Percentiles rank a stretch among this genome's conserved stretches.
These are phyloP conservation scores for Oxytorus armatus DNA, from an alignment of 2,888 invertebrate species.

Conservation along the genomic window DNA sequence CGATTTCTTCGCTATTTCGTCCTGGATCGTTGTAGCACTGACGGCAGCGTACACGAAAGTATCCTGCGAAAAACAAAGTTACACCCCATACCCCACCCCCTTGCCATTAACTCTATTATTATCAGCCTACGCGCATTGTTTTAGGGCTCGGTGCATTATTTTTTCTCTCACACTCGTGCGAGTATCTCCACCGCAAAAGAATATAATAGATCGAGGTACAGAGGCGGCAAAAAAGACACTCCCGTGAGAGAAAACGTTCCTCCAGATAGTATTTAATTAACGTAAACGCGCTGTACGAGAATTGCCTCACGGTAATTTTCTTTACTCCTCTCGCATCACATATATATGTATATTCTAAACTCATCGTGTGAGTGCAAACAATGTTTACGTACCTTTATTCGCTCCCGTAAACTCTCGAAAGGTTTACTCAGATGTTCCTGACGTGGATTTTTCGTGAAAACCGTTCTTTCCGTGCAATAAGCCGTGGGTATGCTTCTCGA, in stretches of 20 bases:
- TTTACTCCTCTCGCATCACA: too few relatives aligned
- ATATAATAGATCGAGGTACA: conserved; percentile 44
- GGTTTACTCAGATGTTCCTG: conserved; percentile 84
- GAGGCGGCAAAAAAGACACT: conserved; percentile 9
- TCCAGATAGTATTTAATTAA: too few relatives aligned
- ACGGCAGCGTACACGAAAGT: conserved; percentile 70
- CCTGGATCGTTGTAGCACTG: conserved; percentile 74
- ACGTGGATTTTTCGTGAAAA: conserved; percentile 88
- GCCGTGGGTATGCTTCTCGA: conserved; percentile 86
- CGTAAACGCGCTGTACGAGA: too few relatives aligned
- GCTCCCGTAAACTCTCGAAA: conserved; percentile 84
- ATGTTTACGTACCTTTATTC: conserved; percentile 74
- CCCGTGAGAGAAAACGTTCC: conserved; percentile 28
- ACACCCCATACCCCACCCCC: too few relatives aligned
- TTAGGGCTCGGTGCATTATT: neutral
- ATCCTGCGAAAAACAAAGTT: conserved; percentile 73
- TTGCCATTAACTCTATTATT: too few relatives aligned
- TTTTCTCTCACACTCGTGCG: conserved; percentile 24
- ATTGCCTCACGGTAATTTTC: too few relatives aligned
- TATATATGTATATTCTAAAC: too few relatives aligned
- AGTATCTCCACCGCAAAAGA: conserved; percentile 1
- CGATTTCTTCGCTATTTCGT: conserved; percentile 76
- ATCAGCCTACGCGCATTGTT: conserved; percentile 28
- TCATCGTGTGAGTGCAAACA: too few relatives aligned
- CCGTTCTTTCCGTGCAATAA: conserved; percentile 87